Evolutionary conservation across 2,888 invertebrate species (phyloP).

Genomic region (Hanleya hanleyi): DNA sequence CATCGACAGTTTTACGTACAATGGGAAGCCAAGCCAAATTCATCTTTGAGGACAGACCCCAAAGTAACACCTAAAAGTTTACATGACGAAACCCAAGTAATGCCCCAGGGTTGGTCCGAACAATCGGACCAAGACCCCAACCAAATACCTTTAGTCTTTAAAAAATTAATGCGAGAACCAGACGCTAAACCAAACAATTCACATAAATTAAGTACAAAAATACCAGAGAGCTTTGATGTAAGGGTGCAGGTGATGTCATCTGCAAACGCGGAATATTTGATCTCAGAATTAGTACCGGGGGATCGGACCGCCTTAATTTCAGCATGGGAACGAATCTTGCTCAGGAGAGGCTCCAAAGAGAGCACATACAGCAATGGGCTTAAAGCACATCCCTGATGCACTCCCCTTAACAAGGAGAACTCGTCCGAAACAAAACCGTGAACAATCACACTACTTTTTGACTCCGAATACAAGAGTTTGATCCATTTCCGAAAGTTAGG

Average conservation of each 20-base stretch:
- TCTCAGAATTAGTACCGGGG: conserved; percentile 3
- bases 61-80: no score
- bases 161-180: conserved; percentile 31
- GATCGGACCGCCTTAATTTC: no score
- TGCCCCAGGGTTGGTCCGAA: not conserved
- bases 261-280: no score
- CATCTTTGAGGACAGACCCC: no score
- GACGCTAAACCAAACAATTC: conserved; percentile 15
- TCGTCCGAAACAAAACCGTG: not conserved
- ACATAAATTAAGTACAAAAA: conserved; percentile 3
- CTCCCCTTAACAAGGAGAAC: not conserved
- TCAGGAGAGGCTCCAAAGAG: not conserved
- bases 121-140: no score
- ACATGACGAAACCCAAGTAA: not conserved
- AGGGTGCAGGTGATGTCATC: no score
- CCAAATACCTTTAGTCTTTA: conserved; percentile 34
- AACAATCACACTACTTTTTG: not conserved
- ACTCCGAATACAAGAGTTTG: not conserved
- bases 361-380: not conserved
- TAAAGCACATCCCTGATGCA: conserved; percentile 5
- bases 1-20: no score
- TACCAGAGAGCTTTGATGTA: no score
- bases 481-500: conserved; percentile 38
- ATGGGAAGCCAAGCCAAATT: no score
- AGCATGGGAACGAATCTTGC: no score